Percentiles rank a stretch among this genome's conserved stretches.
These are phyloP conservation scores for Drosophila incognita DNA, from an alignment of 2,888 invertebrate species.

Conservation along the genomic window DNA sequence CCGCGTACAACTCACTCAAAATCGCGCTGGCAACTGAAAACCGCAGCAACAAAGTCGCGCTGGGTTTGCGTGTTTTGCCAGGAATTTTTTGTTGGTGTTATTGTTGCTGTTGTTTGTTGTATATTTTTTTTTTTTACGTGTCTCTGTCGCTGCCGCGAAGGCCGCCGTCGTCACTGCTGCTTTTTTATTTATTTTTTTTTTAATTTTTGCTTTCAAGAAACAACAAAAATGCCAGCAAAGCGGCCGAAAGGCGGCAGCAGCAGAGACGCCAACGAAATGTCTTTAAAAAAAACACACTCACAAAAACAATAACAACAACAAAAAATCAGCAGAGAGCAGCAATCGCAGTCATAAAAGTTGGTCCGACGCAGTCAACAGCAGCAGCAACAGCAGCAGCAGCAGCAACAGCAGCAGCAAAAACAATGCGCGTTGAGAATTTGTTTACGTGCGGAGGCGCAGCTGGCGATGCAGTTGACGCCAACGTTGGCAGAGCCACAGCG, in stretches of 20 bases:
- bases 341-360: conserved; percentile 34
- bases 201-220: conserved; percentile 75
- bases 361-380: conserved; percentile 14
- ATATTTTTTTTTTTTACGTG: conserved; percentile 47
- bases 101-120: conserved; percentile 33
- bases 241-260: conserved; percentile 18
- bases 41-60: conserved; percentile 77
- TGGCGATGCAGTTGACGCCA: conserved; percentile 17
- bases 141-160: conserved; percentile 36
- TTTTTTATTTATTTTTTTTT: conserved; percentile 49
- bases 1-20: conserved; percentile 83
- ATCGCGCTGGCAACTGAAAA: conserved; percentile 85
- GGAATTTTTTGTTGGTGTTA: conserved; percentile 59
- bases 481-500: conserved; percentile 15
- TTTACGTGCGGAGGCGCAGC: conserved; percentile 73
- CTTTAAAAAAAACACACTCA: conserved; percentile 22
- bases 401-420: conserved; percentile 39
- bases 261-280: conserved; percentile 42
- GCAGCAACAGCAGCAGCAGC: not conserved
- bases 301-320: conserved; percentile 18
- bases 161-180: conserved; percentile 20
- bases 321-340: conserved; percentile 12
- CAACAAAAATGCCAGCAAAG: conserved; percentile 46
- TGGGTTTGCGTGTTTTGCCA: conserved; percentile 76
- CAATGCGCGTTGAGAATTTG: conserved; percentile 73